Percentiles rank a stretch among this genome's conserved stretches.
These are phyloP conservation scores for Danio jaintianensis DNA, from an alignment of 2,797 vertebrate genomes.

Conservation along the genomic window DNA sequence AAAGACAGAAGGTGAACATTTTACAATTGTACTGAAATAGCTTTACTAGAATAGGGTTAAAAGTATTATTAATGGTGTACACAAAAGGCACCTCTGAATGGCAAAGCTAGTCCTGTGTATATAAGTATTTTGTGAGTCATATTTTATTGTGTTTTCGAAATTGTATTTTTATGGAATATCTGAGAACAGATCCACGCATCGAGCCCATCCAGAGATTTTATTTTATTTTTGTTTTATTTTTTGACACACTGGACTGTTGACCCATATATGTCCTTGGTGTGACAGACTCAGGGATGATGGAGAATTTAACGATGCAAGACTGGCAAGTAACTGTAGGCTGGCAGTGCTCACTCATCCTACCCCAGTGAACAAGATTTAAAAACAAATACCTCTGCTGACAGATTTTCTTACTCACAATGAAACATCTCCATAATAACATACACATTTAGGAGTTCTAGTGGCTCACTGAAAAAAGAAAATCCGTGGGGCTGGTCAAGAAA, in stretches of 20 bases:
- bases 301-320: constrained; percentile 4
- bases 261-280: not conserved
- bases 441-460: not conserved
- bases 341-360: not conserved
- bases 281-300: not conserved
- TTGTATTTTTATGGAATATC: too few species aligned
- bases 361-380: constrained; percentile 32
- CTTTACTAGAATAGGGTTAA: too few species aligned
- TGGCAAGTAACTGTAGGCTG: not conserved
- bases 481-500: not conserved
- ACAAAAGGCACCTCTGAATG: too few species aligned
- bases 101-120: too few species aligned
- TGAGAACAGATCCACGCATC: too few species aligned
- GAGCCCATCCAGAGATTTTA: too few species aligned
- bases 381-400: constrained; percentile 23
- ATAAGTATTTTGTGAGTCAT: too few species aligned
- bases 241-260: constrained; percentile 19
- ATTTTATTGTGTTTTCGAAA: too few species aligned
- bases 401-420: not conserved
- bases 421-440: constrained; percentile 28
- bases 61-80: too few species aligned
- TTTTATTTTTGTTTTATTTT: not conserved
- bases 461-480: not conserved
- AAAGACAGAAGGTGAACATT: too few species aligned
- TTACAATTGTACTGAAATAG: too few species aligned